Evolutionary conservation across 2,888 invertebrate species (phyloP), one percentile per base, ranked within the genome.

Genomic region (Ennomos fuscantarius): DNA sequence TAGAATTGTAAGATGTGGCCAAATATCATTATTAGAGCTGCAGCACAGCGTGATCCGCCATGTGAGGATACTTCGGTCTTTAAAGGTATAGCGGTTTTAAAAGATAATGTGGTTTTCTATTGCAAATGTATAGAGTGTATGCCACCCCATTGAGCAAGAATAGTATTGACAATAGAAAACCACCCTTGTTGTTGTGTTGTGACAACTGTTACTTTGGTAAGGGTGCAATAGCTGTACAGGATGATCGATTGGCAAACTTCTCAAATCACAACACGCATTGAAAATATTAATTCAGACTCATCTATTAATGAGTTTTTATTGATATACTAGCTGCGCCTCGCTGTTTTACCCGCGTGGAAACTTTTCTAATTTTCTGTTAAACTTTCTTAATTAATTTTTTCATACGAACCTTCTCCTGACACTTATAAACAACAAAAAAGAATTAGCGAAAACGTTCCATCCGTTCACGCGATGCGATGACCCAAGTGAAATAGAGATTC

Each of bases 161-260:
- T 46, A 63, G 61, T 45, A 55, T 51, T 57, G 44, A 62, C 66
- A 68, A 69, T 45, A 51, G 60, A 56, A 46, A 62, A 55, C 61
- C 63, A 63, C 68, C 66, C 68, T 70, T 68, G 70, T 68, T 64
- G 63, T 57, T 37, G 62, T 79, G 72, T 74, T 79, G 73, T 82
- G 82, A 82, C 82, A 80, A 74, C 73, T 75, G 76, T 76, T 76
- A 57, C 57, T 59, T 24, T 56, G 48, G 55, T 56, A 45, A 59
- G 53, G 45, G 60, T 36, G 15, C 34, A 49, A 35, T 58, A 42
- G 32, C 50, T 56, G 62, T 62, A n/a, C 42, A 56, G 70, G 69
- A 79, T 79, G 84, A 84, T 82, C 77, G 82, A 84, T 82, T 70
- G 73, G 71, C 63, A 60, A 66, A 70, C 67, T 71, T 70, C 65